Base-by-base conservation (phyloP, 2,888 invertebrate species). In the Vanessa cardui region DNA sequence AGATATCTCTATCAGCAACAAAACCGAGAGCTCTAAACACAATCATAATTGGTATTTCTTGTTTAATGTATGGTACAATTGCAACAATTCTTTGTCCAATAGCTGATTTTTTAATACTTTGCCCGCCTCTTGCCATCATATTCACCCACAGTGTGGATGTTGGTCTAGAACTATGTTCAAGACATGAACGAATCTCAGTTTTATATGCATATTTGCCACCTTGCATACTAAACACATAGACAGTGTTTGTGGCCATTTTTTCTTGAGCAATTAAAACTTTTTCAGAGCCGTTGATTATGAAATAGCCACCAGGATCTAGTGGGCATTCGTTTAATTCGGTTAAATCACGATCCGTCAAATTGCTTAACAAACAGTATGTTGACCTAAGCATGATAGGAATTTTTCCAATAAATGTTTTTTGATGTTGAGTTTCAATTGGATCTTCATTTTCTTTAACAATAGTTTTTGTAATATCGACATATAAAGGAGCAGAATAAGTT, bases 201-300 rank as follows among this genome's bases (percentile, higher is more conserved):
- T 99, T 99, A 84, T 96, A 99, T 0, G 99, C 99, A 93, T 98
- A 99, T 88, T 99, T 99, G 31, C 99, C 98, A 88, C 99, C 99
- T 91, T 99, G 99, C 98, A 99, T 99, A 79, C 98, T 97, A 84
- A 99, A 99, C 16, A 99, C 99, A 90, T 99, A 99, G 1, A 99
- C 99, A 58, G 99, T 99, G 85, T 99, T 99, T 8, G 99, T 99
- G 7, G 99, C 99, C 99, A 99, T 99, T 92, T 99, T 99, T 86
- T 99, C 99, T 88, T 99, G 99, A 0, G 99, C 99, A 85, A 99
- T 99, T 45, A 99, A 92, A 4, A 99, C 97, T 88, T 99, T 99
- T 90, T 99, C 99, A 8, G 99, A 99, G 1, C 99, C 99, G 85
- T 99, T 99, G 73, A 99, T 99, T 76, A 99, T 98, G 81, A 99